Conservation (phyloP, 2,888 invertebrate species). For the Neocrepidodera transversa region DNA sequence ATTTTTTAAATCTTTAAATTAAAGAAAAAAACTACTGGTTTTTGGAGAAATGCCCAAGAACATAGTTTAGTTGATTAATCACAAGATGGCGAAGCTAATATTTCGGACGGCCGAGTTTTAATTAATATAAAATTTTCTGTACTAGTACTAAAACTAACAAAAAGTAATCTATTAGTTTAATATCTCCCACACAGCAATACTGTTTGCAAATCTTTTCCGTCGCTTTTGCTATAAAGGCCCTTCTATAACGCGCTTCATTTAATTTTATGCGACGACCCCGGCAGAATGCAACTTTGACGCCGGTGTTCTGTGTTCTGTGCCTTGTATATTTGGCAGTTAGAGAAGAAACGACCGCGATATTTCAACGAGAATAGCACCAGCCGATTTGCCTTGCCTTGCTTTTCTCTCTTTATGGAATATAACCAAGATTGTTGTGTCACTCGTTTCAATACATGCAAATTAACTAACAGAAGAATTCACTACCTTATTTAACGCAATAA, state of each 20-base stretch:
- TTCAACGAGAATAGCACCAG: constrained; percentile 3
- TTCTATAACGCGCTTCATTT: neutral
- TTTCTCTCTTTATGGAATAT: constrained; percentile 8
- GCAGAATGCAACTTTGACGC: constrained; percentile 1
- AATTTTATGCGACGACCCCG: neutral
- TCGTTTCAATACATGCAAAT: constrained; percentile 9
- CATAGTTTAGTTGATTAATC: no score
- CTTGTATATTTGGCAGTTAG: constrained; percentile 10
- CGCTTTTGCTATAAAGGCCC: neutral
- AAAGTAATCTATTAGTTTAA: constrained; percentile 16
- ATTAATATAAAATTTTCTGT: no score
- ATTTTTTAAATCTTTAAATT: no score
- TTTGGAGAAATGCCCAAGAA: no score
- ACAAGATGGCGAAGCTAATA: no score
- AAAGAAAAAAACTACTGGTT: no score
- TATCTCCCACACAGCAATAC: neutral
- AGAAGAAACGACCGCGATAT: constrained; percentile 1
- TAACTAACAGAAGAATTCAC: neutral
- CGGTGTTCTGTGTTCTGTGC: neutral
- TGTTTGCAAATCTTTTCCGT: constrained; percentile 17
- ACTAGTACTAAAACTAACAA: neutral
- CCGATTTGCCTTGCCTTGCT: constrained; percentile 8
- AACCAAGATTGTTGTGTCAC: constrained; percentile 1
- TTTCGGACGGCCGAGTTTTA: no score
- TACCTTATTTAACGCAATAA: no score